Conservation (phyloP, 1,140 invertebrate genomes). For the Nephila pilipes region DNA sequence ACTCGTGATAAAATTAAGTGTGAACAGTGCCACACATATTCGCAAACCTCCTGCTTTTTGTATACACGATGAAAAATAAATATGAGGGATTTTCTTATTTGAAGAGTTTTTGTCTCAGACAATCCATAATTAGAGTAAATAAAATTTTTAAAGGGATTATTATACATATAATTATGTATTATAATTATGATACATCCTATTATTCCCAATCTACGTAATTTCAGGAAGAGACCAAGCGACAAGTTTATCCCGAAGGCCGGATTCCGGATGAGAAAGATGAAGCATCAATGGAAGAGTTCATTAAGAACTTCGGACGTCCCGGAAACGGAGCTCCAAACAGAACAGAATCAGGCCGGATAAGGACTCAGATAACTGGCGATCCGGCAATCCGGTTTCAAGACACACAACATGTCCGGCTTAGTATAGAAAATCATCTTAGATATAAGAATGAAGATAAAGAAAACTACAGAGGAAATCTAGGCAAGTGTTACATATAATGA, state of each 20-base stretch:
- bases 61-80: too few species aligned
- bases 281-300: slow-evolving; percentile 50
- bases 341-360: slow-evolving; percentile 76
- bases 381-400: slow-evolving; percentile 77
- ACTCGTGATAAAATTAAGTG: too few species aligned
- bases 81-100: too few species aligned
- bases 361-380: slow-evolving; percentile 75
- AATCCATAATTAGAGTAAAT: too few species aligned
- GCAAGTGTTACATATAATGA: slow-evolving; percentile 11
- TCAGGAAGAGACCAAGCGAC: slow-evolving; percentile 64
- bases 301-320: slow-evolving; percentile 76
- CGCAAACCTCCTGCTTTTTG: too few species aligned
- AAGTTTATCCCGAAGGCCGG: slow-evolving; percentile 51
- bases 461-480: slow-evolving; percentile 73
- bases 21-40: too few species aligned
- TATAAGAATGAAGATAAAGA: slow-evolving; percentile 76
- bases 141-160: too few species aligned
- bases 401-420: slow-evolving; percentile 75
- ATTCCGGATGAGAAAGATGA: not conserved
- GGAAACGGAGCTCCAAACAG: slow-evolving; percentile 77
- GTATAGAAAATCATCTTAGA: slow-evolving; percentile 78
- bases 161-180: too few species aligned
- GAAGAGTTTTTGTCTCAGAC: too few species aligned
- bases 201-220: too few species aligned
- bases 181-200: too few species aligned